These are phyloP conservation scores for Macaria liturata DNA, from an alignment of 2,888 invertebrate genomes.

Conservation along the genomic window DNA sequence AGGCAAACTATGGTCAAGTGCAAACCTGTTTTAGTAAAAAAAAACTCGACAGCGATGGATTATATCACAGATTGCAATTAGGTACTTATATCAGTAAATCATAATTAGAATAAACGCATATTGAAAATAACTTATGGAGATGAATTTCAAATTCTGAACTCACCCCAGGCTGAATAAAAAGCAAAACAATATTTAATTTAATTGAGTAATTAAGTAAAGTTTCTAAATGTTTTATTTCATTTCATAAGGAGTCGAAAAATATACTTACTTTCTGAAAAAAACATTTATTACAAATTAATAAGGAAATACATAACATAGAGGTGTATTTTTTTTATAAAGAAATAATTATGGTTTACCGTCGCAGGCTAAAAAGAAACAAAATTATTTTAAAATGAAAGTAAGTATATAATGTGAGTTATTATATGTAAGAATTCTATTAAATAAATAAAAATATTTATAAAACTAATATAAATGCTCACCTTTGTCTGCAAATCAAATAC, in stretches of 20 bases:
- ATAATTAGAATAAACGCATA: too few relatives aligned
- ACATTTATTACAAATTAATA: not conserved
- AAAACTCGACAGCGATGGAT: too few relatives aligned
- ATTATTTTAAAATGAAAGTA: not conserved
- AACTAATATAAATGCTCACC: not conserved
- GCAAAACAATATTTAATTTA: conserved; percentile 9
- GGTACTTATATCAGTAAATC: too few relatives aligned
- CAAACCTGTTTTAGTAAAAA: too few relatives aligned
- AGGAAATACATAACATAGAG: too few relatives aligned
- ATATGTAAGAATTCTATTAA: too few relatives aligned
- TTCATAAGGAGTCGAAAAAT: not conserved
- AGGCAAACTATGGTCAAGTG: too few relatives aligned
- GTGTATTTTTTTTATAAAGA: not conserved
- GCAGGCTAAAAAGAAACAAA: not conserved
- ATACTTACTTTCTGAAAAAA: conserved; percentile 35
- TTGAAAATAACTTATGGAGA: too few relatives aligned
- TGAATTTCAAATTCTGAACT: conserved; percentile 12
- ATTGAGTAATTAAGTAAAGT: not conserved
- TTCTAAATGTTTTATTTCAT: too few relatives aligned
- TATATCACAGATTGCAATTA: too few relatives aligned
- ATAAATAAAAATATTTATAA: not conserved
- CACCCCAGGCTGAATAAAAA: conserved; percentile 36
- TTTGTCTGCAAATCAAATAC: not conserved
- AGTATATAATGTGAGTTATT: not conserved
- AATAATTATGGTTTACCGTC: not conserved